Evolutionary conservation across 2,888 invertebrate genomes (phyloP).

Genomic region (Papilio protenor): DNA sequence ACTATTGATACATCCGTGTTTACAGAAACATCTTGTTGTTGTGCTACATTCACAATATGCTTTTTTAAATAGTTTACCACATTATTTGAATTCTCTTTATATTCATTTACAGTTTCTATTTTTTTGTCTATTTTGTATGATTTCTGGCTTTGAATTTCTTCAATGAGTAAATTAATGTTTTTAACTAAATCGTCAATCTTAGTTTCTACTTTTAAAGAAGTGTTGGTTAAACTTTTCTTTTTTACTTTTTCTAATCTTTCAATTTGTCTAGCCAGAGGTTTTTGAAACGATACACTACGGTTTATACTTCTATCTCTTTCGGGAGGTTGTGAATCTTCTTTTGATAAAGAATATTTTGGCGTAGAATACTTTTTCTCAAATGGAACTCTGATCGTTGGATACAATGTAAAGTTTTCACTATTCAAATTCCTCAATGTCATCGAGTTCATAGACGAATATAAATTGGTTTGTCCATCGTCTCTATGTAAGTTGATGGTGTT

Average conservation of each 20-base stretch:
- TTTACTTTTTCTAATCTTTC: conserved; percentile 10
- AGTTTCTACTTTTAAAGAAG: conserved; percentile 36
- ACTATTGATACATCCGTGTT: background rate
- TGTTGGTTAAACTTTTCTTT: conserved; percentile 8
- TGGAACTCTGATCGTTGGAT: background rate
- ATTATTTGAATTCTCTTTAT: background rate
- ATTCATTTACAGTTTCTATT: background rate
- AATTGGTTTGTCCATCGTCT: conserved; percentile 45
- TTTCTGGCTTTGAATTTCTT: conserved; percentile 20
- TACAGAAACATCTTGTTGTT: background rate
- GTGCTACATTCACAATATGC: background rate
- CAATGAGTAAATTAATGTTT: conserved; percentile 35
- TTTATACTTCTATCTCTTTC: conserved; percentile 41
- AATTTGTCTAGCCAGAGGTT: background rate
- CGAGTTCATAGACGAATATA: background rate
- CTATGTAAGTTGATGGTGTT: conserved; percentile 54
- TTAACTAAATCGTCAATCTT: conserved; percentile 39
- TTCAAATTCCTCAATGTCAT: background rate
- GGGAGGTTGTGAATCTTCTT: conserved; percentile 11
- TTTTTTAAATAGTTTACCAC: background rate
- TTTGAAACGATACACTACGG: background rate
- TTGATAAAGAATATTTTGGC: background rate
- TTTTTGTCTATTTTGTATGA: conserved; percentile 25
- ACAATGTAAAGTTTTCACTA: background rate
- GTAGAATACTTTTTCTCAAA: background rate